Evolutionary conservation across 2,888 invertebrate species (phyloP).

Genomic region (Thumatha senex): DNA sequence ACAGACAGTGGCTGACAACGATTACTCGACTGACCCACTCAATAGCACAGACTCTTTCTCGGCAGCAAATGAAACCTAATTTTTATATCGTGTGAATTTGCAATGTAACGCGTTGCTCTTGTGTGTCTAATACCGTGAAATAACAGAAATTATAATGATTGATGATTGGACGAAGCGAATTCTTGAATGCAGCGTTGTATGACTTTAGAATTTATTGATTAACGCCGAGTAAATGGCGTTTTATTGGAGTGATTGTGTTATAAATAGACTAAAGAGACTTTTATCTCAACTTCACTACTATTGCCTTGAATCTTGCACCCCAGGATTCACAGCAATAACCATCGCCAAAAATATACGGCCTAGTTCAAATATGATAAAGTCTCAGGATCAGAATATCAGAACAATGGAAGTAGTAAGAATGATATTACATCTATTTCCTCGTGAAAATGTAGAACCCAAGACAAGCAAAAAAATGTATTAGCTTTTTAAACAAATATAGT

Average conservation of each 20-base stretch:
- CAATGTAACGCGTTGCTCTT: conserved; percentile 59
- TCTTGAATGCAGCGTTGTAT: conserved; percentile 35
- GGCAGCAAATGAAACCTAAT: conserved; percentile 81
- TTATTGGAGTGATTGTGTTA: conserved; percentile 6
- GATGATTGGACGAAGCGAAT: conserved; percentile 37
- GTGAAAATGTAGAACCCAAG: too few species aligned
- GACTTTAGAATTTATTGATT: conserved; percentile 23
- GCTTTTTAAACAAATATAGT: too few species aligned
- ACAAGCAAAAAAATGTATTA: too few species aligned
- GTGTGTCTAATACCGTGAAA: conserved; percentile 60
- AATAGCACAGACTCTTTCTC: conserved; percentile 83
- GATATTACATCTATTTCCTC: too few species aligned
- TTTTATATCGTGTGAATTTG: conserved; percentile 77
- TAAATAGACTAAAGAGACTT: too few species aligned
- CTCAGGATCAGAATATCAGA: too few species aligned
- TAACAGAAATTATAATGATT: conserved; percentile 62
- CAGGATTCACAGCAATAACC: too few species aligned
- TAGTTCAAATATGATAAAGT: too few species aligned
- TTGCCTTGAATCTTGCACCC: too few species aligned
- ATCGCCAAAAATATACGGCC: too few species aligned
- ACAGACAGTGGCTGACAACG: conserved; percentile 68
- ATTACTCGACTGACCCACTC: conserved; percentile 84
- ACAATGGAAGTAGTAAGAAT: too few species aligned
- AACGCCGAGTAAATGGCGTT: conserved; percentile 5
- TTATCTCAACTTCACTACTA: too few species aligned